Conservation (phyloP, 2,797 vertebrate species). For the Linurgus olivaceus region DNA sequence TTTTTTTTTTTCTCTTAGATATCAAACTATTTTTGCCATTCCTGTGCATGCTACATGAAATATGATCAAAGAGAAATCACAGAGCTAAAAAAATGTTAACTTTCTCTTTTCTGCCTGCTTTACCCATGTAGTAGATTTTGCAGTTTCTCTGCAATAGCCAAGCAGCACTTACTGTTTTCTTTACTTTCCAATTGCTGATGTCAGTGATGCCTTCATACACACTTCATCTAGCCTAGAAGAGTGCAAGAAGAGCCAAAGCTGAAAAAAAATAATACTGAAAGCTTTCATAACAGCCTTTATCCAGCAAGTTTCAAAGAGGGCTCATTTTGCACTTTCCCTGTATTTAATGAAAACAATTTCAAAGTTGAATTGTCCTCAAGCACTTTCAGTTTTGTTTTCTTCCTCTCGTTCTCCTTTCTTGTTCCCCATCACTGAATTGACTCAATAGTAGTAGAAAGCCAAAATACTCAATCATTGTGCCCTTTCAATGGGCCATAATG, state of each 20-base stretch:
- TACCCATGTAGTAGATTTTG: neutral
- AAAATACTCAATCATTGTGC: neutral
- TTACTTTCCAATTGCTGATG: neutral
- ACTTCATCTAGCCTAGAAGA: neutral
- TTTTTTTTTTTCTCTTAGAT: neutral
- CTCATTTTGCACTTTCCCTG: constrained; percentile 8
- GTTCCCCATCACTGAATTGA: neutral
- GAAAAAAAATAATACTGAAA: neutral
- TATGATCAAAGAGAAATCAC: neutral
- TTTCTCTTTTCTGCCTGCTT: neutral
- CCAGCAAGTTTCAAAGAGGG: neutral
- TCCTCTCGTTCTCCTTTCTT: neutral
- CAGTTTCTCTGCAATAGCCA: neutral
- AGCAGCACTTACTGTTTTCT: neutral
- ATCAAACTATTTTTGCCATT: neutral
- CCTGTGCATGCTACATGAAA: neutral
- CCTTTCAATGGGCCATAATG: neutral
- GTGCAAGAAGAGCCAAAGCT: neutral
- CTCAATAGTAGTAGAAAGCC: neutral
- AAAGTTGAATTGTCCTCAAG: constrained; percentile 8
- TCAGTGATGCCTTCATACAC: neutral
- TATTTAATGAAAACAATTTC: neutral
- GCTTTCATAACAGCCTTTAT: neutral
- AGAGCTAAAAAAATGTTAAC: neutral
- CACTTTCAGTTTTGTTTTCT: constrained; percentile 10